Conservation (phyloP, 2,888 invertebrate genomes). For the Flabesymbios commensalis region DNA sequence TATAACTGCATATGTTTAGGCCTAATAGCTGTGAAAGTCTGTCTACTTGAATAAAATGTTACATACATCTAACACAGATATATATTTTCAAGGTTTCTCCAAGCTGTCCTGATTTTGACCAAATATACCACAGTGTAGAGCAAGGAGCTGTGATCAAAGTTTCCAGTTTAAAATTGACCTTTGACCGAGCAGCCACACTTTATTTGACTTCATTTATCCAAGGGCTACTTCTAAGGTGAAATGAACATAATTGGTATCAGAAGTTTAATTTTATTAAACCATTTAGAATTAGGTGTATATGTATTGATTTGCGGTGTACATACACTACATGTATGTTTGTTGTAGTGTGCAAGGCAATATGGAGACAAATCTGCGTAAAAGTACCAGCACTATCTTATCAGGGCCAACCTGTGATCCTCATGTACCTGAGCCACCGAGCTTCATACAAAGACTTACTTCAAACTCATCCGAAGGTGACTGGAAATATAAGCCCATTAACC, state of each 20-base stretch:
- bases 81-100: slow-evolving; percentile 73
- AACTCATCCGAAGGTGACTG: neutral
- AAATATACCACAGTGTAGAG: slow-evolving; percentile 79
- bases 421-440: slow-evolving; percentile 11
- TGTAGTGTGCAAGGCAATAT: neutral
- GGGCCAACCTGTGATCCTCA: slow-evolving; percentile 2
- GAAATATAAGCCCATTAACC: too few species aligned
- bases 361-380: slow-evolving; percentile 14
- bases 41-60: too few species aligned
- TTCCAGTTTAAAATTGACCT: slow-evolving; percentile 68
- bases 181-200: slow-evolving; percentile 75
- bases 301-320: too few species aligned
- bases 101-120: slow-evolving; percentile 80
- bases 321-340: too few species aligned
- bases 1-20: too few species aligned
- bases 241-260: too few species aligned
- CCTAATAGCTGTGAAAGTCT: too few species aligned
- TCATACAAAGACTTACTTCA: slow-evolving; percentile 16
- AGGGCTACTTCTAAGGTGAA: slow-evolving; percentile 65
- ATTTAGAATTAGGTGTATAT: too few species aligned
- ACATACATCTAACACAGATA: too few species aligned
- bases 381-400: slow-evolving; percentile 30
- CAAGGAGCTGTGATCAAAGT: slow-evolving; percentile 76
- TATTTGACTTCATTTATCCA: slow-evolving; percentile 73
- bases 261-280: too few species aligned